A percentile compares a stretch with the other conserved stretches of the same genome.
These are phyloP conservation scores for Eurystomus glaucurus DNA, from an alignment of 2,797 vertebrate species.

Conservation along the genomic window DNA sequence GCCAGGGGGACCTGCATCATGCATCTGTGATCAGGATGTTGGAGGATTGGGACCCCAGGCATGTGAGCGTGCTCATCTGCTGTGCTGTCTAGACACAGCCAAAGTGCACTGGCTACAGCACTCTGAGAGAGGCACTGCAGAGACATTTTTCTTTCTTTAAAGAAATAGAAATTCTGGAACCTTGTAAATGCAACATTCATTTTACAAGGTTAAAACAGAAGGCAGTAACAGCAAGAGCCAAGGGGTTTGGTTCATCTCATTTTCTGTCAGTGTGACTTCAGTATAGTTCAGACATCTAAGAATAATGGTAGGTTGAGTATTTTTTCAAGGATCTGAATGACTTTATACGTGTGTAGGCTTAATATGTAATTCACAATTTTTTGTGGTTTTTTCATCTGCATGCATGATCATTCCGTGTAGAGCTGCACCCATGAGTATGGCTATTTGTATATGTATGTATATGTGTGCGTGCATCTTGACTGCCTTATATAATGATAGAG, in stretches of 20 bases:
- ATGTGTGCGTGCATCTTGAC: neutral
- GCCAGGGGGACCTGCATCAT: neutral
- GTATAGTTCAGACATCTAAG: neutral
- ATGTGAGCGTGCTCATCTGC: neutral
- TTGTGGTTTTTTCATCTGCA: neutral
- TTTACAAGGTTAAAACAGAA: neutral
- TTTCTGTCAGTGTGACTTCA: neutral
- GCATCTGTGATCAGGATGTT: fast-evolving
- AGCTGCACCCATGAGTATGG: fast-evolving
- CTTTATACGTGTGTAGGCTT: neutral
- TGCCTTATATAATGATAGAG: neutral
- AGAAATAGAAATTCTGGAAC: neutral
- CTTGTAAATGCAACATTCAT: neutral
- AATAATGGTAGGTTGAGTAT: neutral
- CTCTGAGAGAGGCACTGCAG: neutral
- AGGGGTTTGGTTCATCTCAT: neutral
- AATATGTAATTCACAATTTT: neutral
- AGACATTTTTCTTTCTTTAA: constrained; percentile 1
- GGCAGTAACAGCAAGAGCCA: neutral
- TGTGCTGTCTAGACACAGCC: neutral
- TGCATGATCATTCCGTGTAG: neutral
- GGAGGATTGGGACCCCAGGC: fast-evolving
- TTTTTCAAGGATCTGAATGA: neutral
- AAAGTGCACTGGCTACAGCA: neutral
- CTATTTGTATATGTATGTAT: neutral